Base-by-base conservation (phyloP, 2,113 vertebrate species). In the Dolichallabes microphthalmus region DNA sequence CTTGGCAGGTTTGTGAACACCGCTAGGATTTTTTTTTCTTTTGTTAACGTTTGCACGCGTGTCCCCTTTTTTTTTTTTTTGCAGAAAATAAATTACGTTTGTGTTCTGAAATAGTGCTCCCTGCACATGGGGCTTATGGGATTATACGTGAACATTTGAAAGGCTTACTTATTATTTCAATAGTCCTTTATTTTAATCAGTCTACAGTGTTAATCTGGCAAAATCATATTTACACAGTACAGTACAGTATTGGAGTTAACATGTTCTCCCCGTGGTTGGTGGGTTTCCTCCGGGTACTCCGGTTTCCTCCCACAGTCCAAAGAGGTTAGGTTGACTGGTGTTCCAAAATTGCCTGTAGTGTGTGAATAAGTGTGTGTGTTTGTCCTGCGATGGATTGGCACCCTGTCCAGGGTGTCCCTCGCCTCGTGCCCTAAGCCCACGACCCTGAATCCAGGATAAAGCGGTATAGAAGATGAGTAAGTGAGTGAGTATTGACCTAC, bases 121-220 rank as follows among this genome's bases (percentile, higher is more conserved):
- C 64, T 39, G 22, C 32, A 57, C 15, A 15, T 45, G 53, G 25
- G 14, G 74, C 30, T 58, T 80, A 20, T 13, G 13, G 53, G 85
- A 84, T 88, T 88, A 88, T 45, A 80, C 27, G 2, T 68, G 25
- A 63, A 74, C 0, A 25, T 86, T 86, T 45, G 61, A 80, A 74
- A 7, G 82, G 39, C 75, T 84, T 84, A 75, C 57, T 45, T 39
- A 7, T 27, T 22, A 55, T 27, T 39, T 74, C 39, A 80, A 69
- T 14, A 10, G 9, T 79, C 55, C 35, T 39, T 66, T 74, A 88
- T 88, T 82, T 45, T 84, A 82, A 87, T 87, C 78, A 74, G 19
- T 73, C 84, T 66, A 32, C 78, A 58, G 32, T 39, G 32, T 50
- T 84, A 66, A 87, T 84, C 86, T 87, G 77, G 25, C 66, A 30